Evolutionary conservation across 2,797 vertebrate genomes (phyloP).

Genomic region (Dendrocincla tyrannina): DNA sequence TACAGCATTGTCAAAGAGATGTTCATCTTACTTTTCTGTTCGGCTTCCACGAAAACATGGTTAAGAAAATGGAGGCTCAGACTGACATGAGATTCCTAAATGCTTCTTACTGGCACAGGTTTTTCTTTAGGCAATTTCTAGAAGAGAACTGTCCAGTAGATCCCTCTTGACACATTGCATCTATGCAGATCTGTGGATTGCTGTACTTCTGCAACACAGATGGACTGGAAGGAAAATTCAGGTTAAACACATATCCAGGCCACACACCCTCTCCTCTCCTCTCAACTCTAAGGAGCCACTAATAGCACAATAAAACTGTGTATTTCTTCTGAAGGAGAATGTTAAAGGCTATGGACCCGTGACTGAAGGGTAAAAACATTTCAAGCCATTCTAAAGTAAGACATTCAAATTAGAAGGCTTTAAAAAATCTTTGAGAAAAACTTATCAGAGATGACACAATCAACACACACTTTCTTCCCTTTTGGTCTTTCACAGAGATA

Average conservation of each 20-base stretch:
- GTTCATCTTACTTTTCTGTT: background rate
- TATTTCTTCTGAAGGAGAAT: background rate
- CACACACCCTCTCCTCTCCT: background rate
- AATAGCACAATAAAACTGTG: rapidly evolving
- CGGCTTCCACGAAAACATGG: background rate
- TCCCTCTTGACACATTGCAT: background rate
- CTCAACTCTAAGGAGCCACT: background rate
- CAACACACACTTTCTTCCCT: background rate
- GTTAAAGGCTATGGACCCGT: background rate
- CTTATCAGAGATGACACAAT: background rate
- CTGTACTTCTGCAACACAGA: background rate
- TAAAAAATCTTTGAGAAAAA: background rate
- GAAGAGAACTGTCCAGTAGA: background rate
- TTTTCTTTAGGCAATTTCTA: background rate
- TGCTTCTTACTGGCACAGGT: rapidly evolving
- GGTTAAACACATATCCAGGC: background rate
- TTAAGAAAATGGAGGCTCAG: background rate
- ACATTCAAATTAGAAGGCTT: background rate
- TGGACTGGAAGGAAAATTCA: background rate
- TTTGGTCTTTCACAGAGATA: background rate
- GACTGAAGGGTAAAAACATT: background rate
- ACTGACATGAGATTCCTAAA: rapidly evolving
- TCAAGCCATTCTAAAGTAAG: background rate
- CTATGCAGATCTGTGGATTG: background rate
- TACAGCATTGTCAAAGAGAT: background rate